Base-by-base conservation (phyloP, 2,113 vertebrate genomes). In the Cyprinodon variegatus region DNA sequence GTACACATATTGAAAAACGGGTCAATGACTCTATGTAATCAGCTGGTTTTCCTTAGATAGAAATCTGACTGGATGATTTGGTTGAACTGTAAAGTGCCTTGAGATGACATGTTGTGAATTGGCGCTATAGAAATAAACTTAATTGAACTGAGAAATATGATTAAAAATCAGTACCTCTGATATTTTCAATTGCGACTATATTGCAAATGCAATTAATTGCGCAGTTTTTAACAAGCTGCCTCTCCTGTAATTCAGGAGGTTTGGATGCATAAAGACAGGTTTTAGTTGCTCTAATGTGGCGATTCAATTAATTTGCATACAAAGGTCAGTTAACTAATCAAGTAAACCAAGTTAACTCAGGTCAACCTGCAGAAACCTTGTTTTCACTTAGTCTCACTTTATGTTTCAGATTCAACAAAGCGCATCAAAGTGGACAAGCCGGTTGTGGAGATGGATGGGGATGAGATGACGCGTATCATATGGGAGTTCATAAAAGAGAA, bases 401-500 rank as follows among this genome's bases (percentile, higher is more conserved):
- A 20, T 4, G 13, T 80, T 79, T 60, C 83, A 98, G 98, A 98
- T 97, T 95, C 95, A 0, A 91, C 95, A 82, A 94, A 90, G 57
- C 94, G 98, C 78, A 98, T 99, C 91, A 98, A 97, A 88, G 98
- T 98, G 89, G 94, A 94, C 65, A 95, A 97, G 78, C 97, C 97
- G 0, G 96, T 99, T 92, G 97, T 99, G 93, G 98, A 99, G 94
- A 99, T 99, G 97, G 98, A 99, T 0, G 97, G 97, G 0, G 98
- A 99, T 0, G 98, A 99, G 94, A 99, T 99, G 98, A 99, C 97
- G 0, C 96, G 96, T 4, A 99, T 99, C 85, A 99, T 99, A 87
- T 99, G 98, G 97, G 95, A 97, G 74, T 97, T 99, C 93, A 99
- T 99, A 82, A 99, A 99, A 90, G 98, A 98, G 81, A 98, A 97